These are phyloP conservation scores for Siphlonurus alternatus DNA, from an alignment of 2,888 invertebrate genomes.

Conservation along the genomic window DNA sequence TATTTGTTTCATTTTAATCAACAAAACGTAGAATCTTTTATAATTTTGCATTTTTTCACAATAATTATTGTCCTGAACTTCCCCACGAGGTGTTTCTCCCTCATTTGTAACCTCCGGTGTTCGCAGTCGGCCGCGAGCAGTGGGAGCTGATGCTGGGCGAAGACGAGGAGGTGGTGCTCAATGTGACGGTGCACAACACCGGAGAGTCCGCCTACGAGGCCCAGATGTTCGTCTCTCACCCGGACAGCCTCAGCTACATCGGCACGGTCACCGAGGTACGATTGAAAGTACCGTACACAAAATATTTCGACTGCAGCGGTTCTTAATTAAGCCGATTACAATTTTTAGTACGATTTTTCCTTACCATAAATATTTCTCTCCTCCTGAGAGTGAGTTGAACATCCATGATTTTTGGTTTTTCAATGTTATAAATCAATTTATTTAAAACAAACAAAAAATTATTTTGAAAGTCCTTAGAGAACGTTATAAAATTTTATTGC, in stretches of 20 bases:
- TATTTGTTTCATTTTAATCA: neutral
- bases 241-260: slow-evolving; percentile 60
- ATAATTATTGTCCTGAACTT: too few species aligned
- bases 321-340: neutral
- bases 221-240: slow-evolving; percentile 62
- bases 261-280: slow-evolving; percentile 48
- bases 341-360: neutral
- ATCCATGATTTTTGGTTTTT: too few species aligned
- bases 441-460: too few species aligned
- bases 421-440: too few species aligned
- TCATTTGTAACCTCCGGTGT: too few species aligned
- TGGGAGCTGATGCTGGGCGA: slow-evolving; percentile 43
- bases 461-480: too few species aligned
- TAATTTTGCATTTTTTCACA: too few species aligned
- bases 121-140: neutral
- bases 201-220: slow-evolving; percentile 86
- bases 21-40: too few species aligned
- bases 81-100: too few species aligned
- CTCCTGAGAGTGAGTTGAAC: too few species aligned
- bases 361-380: neutral
- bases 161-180: slow-evolving; percentile 57
- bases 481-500: too few species aligned
- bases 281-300: slow-evolving; percentile 14
- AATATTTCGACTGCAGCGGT: neutral
- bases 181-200: slow-evolving; percentile 54